Evolutionary conservation across 1,140 invertebrate species (phyloP), one percentile per base, ranked within the genome.

Genomic region (Camponotus pennsylvanicus): DNA sequence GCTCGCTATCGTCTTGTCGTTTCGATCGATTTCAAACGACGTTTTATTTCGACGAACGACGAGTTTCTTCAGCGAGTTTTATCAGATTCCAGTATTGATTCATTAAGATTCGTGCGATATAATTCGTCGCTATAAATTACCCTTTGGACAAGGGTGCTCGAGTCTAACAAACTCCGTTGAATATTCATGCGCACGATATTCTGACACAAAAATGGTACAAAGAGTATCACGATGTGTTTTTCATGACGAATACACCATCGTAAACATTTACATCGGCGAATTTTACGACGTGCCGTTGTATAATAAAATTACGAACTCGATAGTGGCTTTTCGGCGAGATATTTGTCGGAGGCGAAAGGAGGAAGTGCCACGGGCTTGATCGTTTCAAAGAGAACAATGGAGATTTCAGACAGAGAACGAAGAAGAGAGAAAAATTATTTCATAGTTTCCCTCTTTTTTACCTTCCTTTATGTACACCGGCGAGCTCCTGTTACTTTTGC

Each of bases 401-500:
- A 75, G 71, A 86, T 84, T 78, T 61, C 66, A 37, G 45, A 6
- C 32, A 18, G 37, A 27, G 66, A 57, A 59, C 55, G 76, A 61
- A 21, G 21, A 18, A 52, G 49, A 78, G 37, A 79, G 37, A 61
- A 64, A 86, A 71, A 87, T 86, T 27, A 61, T 37, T 66, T 32
- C 57, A 49, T 55, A 75, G 79, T 85, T 75, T 27, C 63, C n/a
- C 71, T 6, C 59, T 52, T 52, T 18, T 52, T 90, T 82, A 71
- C 73, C 49, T 82, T 77, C 45, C 57, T 52, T 83, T 49, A 73
- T 52, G 40, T 64, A 78, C 9, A 70, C 27, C 83, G 69, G 78
- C 88, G 84, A 80, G 66, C 78, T 90, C 75, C 89, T 86, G 85
- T 91, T 91, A 89, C 91, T 91, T 92, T 89, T 91, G 87, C 90